A percentile compares a stretch with the other conserved stretches of the same genome.
phyloP scores from a whole-genome alignment of 1,140 invertebrate genomes.

The Plutomurus gul region DNA sequence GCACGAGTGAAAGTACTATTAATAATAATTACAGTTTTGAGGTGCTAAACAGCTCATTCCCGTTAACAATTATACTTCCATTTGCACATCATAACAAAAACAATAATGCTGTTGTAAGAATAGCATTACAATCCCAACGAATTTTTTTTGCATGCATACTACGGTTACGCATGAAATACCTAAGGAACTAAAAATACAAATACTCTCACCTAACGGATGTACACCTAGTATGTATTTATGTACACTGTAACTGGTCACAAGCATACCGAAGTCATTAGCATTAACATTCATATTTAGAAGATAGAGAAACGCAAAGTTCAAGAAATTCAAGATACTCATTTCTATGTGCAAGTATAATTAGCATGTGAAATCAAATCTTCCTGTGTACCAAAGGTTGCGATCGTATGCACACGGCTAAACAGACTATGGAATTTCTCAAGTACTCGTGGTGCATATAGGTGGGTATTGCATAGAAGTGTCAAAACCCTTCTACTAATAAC shows the following conservation, averaged over 20 bases:
- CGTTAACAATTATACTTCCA: background rate
- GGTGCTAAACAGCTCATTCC: background rate
- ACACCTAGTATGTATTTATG: background rate
- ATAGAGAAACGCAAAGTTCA: background rate
- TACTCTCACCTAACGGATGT: background rate
- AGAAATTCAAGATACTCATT: slow-evolving; percentile 2
- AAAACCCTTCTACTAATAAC: no score
- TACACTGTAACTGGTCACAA: background rate
- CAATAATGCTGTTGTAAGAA: no score
- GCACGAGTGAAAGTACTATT: background rate
- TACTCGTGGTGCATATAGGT: background rate
- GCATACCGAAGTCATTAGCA: background rate
- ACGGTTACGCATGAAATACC: no score
- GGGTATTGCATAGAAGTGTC: no score
- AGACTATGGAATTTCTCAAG: background rate
- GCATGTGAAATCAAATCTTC: slow-evolving; percentile 14
- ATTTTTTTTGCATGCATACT: no score
- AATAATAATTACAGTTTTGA: background rate
- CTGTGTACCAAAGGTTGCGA: background rate
- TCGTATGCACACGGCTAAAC: background rate
- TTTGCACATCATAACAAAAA: background rate
- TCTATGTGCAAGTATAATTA: background rate
- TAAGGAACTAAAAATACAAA: no score
- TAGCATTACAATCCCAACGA: no score
- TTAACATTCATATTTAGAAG: background rate